These are phyloP conservation scores for Drosophila nigritarsus DNA, from an alignment of 2,888 invertebrate species.

Conservation along the genomic window DNA sequence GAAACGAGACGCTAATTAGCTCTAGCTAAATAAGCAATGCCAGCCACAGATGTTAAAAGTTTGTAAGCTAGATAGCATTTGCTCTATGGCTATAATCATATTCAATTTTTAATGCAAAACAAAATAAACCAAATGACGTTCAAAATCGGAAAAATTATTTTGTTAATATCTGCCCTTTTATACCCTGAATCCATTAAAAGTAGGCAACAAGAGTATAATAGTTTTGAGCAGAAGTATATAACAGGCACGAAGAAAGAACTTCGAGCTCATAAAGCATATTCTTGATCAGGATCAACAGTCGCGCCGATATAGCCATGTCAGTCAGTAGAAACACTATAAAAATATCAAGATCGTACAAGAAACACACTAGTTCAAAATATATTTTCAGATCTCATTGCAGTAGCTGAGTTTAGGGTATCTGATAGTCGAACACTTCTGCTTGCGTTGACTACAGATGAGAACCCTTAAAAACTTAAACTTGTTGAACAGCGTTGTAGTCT, in stretches of 20 bases:
- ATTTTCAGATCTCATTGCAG: too few species aligned
- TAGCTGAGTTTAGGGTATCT: background rate
- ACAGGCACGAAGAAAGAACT: background rate
- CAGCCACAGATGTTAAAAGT: slow-evolving; percentile 22
- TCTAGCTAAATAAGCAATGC: slow-evolving; percentile 25
- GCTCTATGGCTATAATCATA: background rate
- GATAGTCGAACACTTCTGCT: background rate
- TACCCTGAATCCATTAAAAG: background rate
- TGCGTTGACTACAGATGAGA: background rate
- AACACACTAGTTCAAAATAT: background rate
- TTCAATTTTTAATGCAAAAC: background rate
- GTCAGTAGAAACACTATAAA: too few species aligned
- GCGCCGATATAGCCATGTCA: background rate
- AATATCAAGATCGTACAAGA: too few species aligned
- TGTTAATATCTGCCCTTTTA: background rate
- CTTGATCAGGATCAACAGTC: background rate
- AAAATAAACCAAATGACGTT: background rate
- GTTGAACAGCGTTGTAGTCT: slow-evolving; percentile 11
- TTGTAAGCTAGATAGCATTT: background rate
- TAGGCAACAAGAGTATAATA: background rate
- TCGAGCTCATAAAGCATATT: background rate
- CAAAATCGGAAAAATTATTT: background rate
- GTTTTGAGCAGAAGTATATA: background rate
- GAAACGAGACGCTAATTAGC: slow-evolving; percentile 50
- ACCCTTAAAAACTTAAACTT: slow-evolving; percentile 16